These are phyloP conservation scores for Tachuris rubrigastra DNA, from an alignment of 2,113 vertebrate species.

Conservation along the genomic window DNA sequence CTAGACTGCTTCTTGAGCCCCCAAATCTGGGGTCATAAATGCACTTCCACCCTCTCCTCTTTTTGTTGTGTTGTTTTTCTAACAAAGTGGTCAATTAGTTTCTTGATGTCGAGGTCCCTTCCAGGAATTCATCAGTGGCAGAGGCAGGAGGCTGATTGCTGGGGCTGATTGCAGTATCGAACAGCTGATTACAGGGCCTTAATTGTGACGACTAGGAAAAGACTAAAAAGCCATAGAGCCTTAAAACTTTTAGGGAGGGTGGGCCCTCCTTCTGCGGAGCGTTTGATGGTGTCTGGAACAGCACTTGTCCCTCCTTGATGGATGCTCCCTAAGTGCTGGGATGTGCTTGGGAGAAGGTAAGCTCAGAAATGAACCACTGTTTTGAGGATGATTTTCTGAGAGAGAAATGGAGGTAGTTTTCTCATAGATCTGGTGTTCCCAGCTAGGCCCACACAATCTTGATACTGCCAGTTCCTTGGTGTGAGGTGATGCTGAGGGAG, in stretches of 20 bases:
- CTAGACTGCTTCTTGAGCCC: not conserved
- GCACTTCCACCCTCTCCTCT: not conserved
- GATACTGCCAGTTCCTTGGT: not conserved
- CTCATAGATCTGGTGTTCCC: not conserved
- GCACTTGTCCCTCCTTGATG: not conserved
- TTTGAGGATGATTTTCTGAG: not conserved
- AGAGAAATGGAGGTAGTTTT: not conserved
- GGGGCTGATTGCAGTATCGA: not conserved
- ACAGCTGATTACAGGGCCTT: not conserved
- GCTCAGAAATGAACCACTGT: not conserved
- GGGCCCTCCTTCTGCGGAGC: fast-evolving
- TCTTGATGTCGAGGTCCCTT: not conserved
- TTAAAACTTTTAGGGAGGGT: not conserved
- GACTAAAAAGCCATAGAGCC: not conserved
- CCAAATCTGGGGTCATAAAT: not conserved
- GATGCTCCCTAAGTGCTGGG: not conserved
- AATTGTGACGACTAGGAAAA: not conserved
- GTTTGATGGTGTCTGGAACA: not conserved
- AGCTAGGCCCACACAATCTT: not conserved
- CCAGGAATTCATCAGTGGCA: not conserved
- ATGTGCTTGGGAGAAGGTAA: not conserved
- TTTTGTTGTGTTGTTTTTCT: not conserved
- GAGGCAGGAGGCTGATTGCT: conserved; percentile 56
- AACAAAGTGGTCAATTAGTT: not conserved
- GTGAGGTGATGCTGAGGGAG: not conserved